Base-by-base conservation (phyloP, 1,140 invertebrate species). In the Geopemphigus sp. region DNA sequence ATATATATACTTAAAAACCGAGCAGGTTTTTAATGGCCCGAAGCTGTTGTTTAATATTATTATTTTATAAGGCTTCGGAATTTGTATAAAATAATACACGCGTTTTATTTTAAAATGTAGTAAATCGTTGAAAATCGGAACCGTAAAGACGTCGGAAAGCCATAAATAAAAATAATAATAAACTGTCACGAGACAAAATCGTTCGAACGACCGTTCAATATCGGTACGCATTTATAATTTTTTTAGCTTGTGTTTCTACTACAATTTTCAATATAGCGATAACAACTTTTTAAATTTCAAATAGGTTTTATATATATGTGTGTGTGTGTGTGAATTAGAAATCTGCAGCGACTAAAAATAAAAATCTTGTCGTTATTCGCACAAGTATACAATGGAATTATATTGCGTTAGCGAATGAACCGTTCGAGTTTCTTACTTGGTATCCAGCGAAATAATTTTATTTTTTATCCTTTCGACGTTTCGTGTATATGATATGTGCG, bases 21-120 rank as follows among this genome's bases (percentile, higher is more conserved):
- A 68, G 3, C 64, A 47, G 66, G 66, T 68, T 68, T 68, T 26
- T 24, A 22, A 50, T 19, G 66, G 66, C 66, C 66, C 14, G 22
- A 22, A 68, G 66, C 22, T 68, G 5, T 47, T 50, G 17, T 68
- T 12, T 50, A n/a, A 22, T 50, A 3, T 24, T 24, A 68, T 68
- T 47, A 26, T 68, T 50, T 50, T n/a, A 15, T 68, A 47, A 22
- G 39, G 29, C 12, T 47, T 22, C 12, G 39, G n/a, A 68, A 47
- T 47, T n/a, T 15, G 5, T 24, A 47, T n/a, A 50, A 11, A 8
- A 50, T 50, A 22, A 17, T 24, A 12, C 14, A 22, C 24, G 14
- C 12, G 47, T 11, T 5, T 15, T 22, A 24, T 22, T 12, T 50
- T 50, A 6, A 12, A 50, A 11, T 50, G 12, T 47, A 1, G 12